Evolutionary conservation across 2,113 vertebrate genomes (phyloP).

Genomic region (Ellobius talpinus): DNA sequence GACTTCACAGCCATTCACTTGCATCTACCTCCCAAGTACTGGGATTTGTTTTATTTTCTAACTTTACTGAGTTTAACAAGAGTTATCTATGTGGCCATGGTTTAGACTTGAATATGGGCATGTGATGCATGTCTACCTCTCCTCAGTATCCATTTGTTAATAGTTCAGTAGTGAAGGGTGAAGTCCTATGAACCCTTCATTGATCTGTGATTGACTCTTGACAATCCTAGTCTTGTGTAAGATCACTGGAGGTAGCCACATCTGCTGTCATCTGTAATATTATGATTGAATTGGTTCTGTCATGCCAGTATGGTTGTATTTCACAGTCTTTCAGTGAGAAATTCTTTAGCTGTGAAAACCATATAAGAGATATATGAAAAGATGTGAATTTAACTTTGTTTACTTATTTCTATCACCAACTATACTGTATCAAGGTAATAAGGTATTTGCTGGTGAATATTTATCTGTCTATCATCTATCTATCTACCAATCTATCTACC

Average conservation of each 20-base stretch:
- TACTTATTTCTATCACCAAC: neutral
- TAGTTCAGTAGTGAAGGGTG: neutral
- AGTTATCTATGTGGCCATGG: neutral
- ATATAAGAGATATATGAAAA: neutral
- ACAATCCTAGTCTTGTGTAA: neutral
- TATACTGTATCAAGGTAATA: constrained; percentile 33
- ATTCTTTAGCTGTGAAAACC: neutral
- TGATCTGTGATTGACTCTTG: neutral
- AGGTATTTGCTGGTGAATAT: constrained; percentile 46
- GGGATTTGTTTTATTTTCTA: neutral
- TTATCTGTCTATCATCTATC: neutral
- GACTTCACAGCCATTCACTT: neutral
- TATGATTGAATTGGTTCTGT: neutral
- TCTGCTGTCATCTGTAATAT: neutral
- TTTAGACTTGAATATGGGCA: neutral
- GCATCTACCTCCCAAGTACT: neutral
- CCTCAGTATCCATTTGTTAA: neutral
- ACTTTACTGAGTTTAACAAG: neutral
- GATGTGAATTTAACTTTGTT: constrained; percentile 4
- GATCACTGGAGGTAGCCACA: neutral
- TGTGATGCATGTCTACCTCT: neutral
- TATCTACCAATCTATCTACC: too few relatives aligned
- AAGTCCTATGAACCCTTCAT: neutral
- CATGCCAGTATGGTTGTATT: neutral
- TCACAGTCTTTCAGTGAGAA: neutral